phyloP scores from a whole-genome alignment of 2,113 vertebrate species.

The Lycaon pictus region DNA sequence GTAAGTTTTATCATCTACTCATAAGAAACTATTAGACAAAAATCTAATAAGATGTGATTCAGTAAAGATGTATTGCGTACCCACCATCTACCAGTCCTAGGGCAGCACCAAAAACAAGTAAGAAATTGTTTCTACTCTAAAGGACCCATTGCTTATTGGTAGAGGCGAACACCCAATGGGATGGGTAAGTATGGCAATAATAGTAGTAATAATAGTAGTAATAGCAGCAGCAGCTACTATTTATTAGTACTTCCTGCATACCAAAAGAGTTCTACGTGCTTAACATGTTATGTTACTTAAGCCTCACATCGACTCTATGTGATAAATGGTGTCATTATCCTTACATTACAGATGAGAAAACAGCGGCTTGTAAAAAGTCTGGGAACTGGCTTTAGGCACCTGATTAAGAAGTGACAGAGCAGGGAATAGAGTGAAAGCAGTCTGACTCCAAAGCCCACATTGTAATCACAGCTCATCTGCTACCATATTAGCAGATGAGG shows the following conservation, averaged over 20 bases:
- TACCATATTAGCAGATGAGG: not conserved
- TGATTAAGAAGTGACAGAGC: not conserved
- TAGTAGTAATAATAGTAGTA: not conserved
- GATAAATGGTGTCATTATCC: not conserved
- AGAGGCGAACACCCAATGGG: not conserved
- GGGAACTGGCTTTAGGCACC: not conserved
- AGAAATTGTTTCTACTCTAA: not conserved
- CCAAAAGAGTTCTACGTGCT: not conserved
- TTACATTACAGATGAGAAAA: not conserved
- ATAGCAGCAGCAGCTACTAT: not conserved
- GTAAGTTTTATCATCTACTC: not conserved
- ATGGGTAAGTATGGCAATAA: not conserved
- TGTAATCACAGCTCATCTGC: not conserved
- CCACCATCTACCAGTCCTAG: not conserved
- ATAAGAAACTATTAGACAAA: conserved; percentile 2
- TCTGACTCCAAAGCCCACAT: not conserved
- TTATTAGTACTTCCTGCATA: not conserved
- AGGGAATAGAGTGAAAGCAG: not conserved
- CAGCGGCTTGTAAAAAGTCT: not conserved
- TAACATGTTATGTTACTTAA: not conserved
- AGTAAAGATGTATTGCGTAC: not conserved
- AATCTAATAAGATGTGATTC: not conserved
- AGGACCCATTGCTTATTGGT: not conserved
- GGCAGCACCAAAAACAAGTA: not conserved
- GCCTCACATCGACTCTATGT: not conserved